A percentile compares a stretch with the other conserved stretches of the same genome.
Conservation (phyloP, 2,888 invertebrate species). For the Lasioglossum morio region DNA sequence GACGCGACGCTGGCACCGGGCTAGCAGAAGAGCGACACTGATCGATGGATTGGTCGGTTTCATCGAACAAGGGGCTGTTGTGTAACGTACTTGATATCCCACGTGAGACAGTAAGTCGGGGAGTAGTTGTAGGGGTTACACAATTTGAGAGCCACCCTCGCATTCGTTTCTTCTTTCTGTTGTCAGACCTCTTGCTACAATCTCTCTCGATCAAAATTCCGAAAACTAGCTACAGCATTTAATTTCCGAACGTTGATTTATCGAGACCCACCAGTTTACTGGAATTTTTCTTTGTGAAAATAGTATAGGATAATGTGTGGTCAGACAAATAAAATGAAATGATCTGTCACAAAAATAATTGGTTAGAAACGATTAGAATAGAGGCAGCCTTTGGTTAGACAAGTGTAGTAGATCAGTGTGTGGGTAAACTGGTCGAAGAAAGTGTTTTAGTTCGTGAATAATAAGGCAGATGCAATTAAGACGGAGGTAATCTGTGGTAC, state of each 20-base stretch:
- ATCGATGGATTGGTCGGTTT: conserved; percentile 7
- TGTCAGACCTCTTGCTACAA: not conserved
- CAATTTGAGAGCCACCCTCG: not conserved
- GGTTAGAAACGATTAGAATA: not conserved
- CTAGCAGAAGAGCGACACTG: not conserved
- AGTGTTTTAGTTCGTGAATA: not conserved
- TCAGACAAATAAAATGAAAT: not conserved
- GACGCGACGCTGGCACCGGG: not conserved
- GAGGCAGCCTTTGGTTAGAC: not conserved
- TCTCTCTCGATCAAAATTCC: not conserved
- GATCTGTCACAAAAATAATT: not conserved
- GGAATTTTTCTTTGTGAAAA: too few relatives aligned
- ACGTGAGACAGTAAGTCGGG: not conserved
- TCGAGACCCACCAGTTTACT: not conserved
- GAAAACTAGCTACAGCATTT: not conserved
- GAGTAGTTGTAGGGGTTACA: not conserved
- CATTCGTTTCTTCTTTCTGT: not conserved
- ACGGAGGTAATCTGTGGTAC: not conserved
- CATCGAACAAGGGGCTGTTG: not conserved
- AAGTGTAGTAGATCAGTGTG: not conserved
- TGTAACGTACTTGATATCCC: not conserved
- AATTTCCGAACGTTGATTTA: not conserved
- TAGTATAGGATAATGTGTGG: not conserved
- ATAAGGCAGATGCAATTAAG: not conserved
- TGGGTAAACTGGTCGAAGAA: not conserved